Conservation (phyloP, 2,797 vertebrate genomes). For the Acanthis flammea region DNA sequence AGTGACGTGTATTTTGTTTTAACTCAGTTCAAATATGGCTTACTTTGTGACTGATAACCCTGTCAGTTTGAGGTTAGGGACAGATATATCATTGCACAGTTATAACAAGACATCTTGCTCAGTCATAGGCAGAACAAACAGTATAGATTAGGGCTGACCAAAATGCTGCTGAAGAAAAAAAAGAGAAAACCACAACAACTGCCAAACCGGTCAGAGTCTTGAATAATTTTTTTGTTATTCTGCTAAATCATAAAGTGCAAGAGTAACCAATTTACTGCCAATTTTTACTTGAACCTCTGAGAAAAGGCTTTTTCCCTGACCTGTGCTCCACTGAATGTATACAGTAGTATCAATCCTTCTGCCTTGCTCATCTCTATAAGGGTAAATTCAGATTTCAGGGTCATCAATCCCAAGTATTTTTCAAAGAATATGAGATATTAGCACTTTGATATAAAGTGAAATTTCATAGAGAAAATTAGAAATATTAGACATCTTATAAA, state of each 20-base stretch:
- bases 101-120: neutral
- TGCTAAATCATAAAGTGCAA: neutral
- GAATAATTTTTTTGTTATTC: neutral
- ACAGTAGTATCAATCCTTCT: neutral
- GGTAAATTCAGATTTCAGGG: neutral
- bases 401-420: neutral
- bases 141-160: neutral
- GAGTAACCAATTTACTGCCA: neutral
- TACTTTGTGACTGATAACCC: conserved; percentile 46
- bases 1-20: conserved; percentile 41
- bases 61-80: conserved; percentile 4
- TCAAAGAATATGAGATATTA: neutral
- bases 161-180: conserved; percentile 12
- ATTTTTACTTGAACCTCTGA: neutral
- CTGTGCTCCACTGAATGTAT: neutral
- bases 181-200: neutral
- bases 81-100: neutral
- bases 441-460: neutral
- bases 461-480: neutral
- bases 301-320: neutral
- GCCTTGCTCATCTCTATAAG: neutral
- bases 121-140: conserved; percentile 34
- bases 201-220: neutral
- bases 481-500: too few species aligned
- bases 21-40: conserved; percentile 26